Conservation (phyloP, 1,140 invertebrate genomes). For the Drosophila parabipectinata region DNA sequence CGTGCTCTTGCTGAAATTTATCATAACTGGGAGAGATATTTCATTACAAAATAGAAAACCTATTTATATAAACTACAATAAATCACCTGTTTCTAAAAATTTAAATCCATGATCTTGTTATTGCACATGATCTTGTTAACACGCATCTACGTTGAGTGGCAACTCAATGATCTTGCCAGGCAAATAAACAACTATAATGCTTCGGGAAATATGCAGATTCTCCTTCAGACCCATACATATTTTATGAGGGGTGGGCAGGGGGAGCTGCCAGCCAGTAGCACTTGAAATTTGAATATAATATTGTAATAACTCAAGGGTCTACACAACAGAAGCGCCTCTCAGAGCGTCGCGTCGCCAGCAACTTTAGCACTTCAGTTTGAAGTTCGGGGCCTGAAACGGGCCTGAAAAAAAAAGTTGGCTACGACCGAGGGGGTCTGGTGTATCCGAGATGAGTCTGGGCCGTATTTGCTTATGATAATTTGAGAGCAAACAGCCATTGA, state of each 20-base stretch:
- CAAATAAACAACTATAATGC: constrained; percentile 69
- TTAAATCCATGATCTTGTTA: constrained; percentile 67
- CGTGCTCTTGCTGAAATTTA: constrained; percentile 2
- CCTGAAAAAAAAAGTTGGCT: constrained; percentile 55
- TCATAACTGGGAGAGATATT: not conserved
- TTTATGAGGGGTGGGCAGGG: constrained; percentile 11
- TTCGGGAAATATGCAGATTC: constrained; percentile 68
- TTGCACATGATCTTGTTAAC: constrained; percentile 60
- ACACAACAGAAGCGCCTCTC: constrained; percentile 82
- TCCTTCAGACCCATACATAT: constrained; percentile 6
- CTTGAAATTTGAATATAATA: constrained; percentile 78
- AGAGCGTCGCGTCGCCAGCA: constrained; percentile 79
- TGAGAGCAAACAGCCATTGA: constrained; percentile 79
- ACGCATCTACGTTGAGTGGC: constrained; percentile 59
- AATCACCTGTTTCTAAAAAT: constrained; percentile 8
- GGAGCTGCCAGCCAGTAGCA: constrained; percentile 61
- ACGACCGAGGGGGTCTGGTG: constrained; percentile 10
- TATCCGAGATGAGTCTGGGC: constrained; percentile 11
- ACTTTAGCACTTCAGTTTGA: constrained; percentile 75
- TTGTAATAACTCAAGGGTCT: constrained; percentile 79
- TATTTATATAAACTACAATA: not conserved
- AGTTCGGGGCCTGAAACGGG: constrained; percentile 54
- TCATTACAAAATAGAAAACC: not conserved
- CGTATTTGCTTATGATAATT: constrained; percentile 83
- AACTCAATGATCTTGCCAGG: constrained; percentile 63